Evolutionary conservation across 2,113 vertebrate species (phyloP).

Genomic region (Perca flavescens): DNA sequence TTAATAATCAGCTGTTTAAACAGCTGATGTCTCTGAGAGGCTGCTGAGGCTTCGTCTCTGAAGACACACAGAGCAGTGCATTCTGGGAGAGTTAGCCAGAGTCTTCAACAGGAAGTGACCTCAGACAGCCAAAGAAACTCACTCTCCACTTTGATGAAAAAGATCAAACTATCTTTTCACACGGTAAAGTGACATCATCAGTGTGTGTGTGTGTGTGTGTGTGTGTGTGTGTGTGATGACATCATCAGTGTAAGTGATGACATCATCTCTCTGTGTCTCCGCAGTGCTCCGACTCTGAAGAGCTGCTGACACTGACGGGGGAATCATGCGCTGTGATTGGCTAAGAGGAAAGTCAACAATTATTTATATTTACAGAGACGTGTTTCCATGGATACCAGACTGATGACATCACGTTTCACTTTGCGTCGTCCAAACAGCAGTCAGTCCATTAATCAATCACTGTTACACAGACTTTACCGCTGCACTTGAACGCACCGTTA

Average conservation of each 20-base stretch:
- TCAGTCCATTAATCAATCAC: conserved; percentile 15
- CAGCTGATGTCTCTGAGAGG: no score
- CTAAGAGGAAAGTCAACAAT: conserved; percentile 10
- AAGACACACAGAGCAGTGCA: no score
- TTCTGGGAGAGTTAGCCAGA: no score
- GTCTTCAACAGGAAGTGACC: no score
- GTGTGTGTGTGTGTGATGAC: conserved; percentile 6
- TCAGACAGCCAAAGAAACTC: no score
- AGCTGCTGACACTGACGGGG: conserved; percentile 83
- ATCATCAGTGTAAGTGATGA: not conserved
- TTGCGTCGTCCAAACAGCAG: conserved; percentile 59
- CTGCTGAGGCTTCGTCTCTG: no score
- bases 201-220: conserved; percentile 5
- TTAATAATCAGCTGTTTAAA: no score
- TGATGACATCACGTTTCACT: conserved; percentile 2
- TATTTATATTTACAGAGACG: conserved; percentile 85
- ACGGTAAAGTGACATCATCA: conserved; percentile 16
- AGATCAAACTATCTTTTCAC: no score
- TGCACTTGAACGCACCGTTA: conserved; percentile 4
- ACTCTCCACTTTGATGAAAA: no score
- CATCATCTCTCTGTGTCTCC: conserved; percentile 80
- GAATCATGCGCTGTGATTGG: conserved; percentile 64
- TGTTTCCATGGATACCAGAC: conserved; percentile 36
- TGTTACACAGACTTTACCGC: not conserved
- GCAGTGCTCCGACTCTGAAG: conserved; percentile 89